Base-by-base conservation (phyloP, 2,888 invertebrate genomes). In the Hyppa rectilinea region DNA sequence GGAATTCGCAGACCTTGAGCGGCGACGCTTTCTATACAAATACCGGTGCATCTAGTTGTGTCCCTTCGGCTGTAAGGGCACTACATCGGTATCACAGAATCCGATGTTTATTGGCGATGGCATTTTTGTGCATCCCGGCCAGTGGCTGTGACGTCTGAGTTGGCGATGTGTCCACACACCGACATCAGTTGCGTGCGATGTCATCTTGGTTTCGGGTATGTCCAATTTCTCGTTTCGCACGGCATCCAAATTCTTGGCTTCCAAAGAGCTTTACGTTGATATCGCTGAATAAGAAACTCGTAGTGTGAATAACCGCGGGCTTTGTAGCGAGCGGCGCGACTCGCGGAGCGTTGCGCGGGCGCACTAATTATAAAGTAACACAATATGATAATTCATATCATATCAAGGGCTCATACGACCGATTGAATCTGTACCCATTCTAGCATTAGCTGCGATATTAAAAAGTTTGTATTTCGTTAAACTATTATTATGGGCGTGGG, bases 201-300 rank as follows among this genome's bases (percentile, higher is more conserved):
- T 92, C 94, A 81, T 90, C 93, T 80, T 93, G 93, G 92, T 92
- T 95, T 86, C 90, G 92, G 94, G 95, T 95, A 94, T 90, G 94
- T 94, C 84, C 72, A 82, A 87, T 89, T 87, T 89, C 84, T 87
- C 83, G 86, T 86, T 85, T 83, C 86, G 85, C 77, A 77, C 84
- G 77, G 74, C 85, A 83, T 79, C 66, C 76, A 78, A 81, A 87
- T 87, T 87, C 85, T 91, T 89, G 90, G 89, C 90, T 88, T 82
- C 78, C 76, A 74, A 69, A 71, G 75, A 80, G 83, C 75, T 86
- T 85, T 84, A 71, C 76, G 78, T 78, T 85, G 81, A 84, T 86
- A 80, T 79, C 61, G 81, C 71, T 78, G 76, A 81, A 81, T 76
- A 75, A 77, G 78, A 83, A 82, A 82, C 82, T 62, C 64, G 67